Evolutionary conservation across 2,888 invertebrate genomes (phyloP).

Genomic region (Philonicus albiceps): DNA sequence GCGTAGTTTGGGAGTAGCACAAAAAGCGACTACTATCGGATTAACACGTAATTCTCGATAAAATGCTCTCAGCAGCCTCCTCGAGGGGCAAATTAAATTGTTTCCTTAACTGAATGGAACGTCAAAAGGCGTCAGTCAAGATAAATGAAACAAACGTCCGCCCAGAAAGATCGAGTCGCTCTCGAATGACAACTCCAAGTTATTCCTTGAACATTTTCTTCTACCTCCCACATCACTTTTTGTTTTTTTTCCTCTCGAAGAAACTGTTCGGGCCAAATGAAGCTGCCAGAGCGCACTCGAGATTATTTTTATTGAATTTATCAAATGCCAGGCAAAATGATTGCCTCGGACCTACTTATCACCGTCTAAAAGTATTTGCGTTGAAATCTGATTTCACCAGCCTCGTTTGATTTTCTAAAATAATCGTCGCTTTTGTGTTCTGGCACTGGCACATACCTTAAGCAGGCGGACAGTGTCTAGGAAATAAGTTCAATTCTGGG

Average conservation of each 20-base stretch:
- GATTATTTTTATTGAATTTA: conserved; percentile 33
- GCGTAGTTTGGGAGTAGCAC: not conserved
- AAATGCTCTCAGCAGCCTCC: not conserved
- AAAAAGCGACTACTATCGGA: conserved; percentile 10
- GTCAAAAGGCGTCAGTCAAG: conserved; percentile 26
- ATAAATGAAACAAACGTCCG: conserved; percentile 3
- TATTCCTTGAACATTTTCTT: not conserved
- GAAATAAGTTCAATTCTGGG: not conserved
- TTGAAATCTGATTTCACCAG: not conserved
- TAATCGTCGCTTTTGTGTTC: not conserved
- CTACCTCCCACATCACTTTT: not conserved
- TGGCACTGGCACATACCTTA: not conserved
- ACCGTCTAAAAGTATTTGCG: not conserved
- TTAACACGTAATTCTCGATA: conserved; percentile 3
- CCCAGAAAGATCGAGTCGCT: not conserved
- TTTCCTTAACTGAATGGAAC: conserved; percentile 23
- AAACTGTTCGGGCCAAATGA: not conserved
- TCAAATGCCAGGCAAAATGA: conserved; percentile 14
- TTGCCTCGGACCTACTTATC: not conserved
- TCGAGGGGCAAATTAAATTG: conserved; percentile 21
- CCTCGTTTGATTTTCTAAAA: not conserved
- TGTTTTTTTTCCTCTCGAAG: not conserved
- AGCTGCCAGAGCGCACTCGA: not conserved
- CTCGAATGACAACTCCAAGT: not conserved
- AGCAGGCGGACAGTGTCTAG: not conserved